A percentile compares a stretch with the other conserved stretches of the same genome.
phyloP scores from a whole-genome alignment of 2,797 vertebrate genomes.

The Pyrocephalus nanus region DNA sequence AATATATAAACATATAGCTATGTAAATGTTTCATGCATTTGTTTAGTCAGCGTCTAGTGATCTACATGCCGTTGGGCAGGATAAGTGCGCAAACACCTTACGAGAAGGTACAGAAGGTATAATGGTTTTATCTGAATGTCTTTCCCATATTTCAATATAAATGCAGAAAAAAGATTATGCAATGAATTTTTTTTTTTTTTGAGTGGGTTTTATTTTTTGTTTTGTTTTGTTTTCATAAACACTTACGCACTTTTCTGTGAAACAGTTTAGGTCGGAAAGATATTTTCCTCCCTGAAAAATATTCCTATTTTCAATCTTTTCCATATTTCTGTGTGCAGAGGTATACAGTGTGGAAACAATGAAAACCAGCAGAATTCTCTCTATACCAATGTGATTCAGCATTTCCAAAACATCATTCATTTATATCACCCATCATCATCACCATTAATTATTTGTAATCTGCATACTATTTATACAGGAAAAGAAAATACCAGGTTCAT shows the following conservation, averaged over 20 bases:
- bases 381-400: neutral
- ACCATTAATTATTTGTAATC: neutral
- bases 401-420: neutral
- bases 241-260: neutral
- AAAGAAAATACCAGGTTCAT: neutral
- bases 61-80: neutral
- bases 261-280: neutral
- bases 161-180: neutral
- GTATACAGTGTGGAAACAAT: neutral
- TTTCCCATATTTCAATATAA: neutral
- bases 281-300: neutral
- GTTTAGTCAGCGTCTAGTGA: neutral
- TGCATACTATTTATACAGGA: neutral
- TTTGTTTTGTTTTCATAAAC: neutral
- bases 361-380: neutral
- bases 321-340: neutral
- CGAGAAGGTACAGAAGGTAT: neutral
- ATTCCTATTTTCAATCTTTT: neutral
- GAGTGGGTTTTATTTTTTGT: fast-evolving
- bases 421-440: neutral
- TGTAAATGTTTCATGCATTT: neutral
- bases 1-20: neutral
- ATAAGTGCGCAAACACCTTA: neutral
- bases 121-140: neutral
- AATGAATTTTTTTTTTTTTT: neutral